Percentiles rank a stretch among this genome's conserved stretches.
These are phyloP conservation scores for Linurgus olivaceus DNA, from an alignment of 2,797 vertebrate species.

Conservation along the genomic window DNA sequence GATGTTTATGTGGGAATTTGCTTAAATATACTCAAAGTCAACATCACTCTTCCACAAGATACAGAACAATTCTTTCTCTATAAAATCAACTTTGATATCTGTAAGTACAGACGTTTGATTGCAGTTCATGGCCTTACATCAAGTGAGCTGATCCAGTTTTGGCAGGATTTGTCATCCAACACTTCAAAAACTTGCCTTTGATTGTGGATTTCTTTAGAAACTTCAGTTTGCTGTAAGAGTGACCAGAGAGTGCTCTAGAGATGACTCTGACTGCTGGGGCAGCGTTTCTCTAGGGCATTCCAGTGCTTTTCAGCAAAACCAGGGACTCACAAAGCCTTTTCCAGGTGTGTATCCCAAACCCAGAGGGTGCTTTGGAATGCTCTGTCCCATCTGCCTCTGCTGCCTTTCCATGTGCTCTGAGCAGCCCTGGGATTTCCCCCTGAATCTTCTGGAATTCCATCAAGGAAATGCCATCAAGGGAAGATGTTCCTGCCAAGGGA, in stretches of 20 bases:
- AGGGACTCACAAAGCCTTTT: background rate
- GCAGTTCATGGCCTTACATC: conserved; percentile 61
- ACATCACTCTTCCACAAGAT: conserved; percentile 55
- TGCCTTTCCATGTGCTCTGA: rapidly evolving
- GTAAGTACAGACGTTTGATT: conserved; percentile 66
- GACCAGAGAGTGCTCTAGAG: background rate
- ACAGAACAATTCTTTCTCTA: conserved; percentile 67
- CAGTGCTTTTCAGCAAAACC: too few relatives aligned
- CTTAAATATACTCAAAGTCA: conserved; percentile 64
- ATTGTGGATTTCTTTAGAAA: background rate
- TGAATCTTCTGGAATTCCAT: background rate
- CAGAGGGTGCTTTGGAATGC: background rate
- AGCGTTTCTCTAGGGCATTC: background rate
- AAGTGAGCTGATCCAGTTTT: conserved; percentile 54
- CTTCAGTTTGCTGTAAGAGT: background rate
- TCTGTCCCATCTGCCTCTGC: background rate
- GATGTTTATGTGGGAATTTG: conserved; percentile 77
- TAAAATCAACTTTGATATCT: conserved; percentile 62
- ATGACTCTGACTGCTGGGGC: rapidly evolving
- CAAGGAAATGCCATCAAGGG: rapidly evolving
- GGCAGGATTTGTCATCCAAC: conserved; percentile 67
- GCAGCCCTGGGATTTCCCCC: background rate
- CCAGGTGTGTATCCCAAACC: rapidly evolving
- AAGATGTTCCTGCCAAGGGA: background rate
- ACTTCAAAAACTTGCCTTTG: conserved; percentile 49